A percentile compares a stretch with the other conserved stretches of the same genome.
Conservation (phyloP, 2,113 vertebrate species). For the Oriolus oriolus region DNA sequence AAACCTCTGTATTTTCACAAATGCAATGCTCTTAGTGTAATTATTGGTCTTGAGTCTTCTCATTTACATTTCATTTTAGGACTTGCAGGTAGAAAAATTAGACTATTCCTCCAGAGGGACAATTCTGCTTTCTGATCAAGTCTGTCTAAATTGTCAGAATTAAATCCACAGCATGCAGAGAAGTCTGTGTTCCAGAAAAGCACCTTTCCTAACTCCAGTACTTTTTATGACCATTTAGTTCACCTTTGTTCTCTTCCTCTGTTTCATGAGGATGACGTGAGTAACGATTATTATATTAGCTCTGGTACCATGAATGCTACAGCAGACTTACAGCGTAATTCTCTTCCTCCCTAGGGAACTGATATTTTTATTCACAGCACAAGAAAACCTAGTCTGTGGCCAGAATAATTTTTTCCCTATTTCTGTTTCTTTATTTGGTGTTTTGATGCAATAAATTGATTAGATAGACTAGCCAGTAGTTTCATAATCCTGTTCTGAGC, state of each 20-base stretch:
- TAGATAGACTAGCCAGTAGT: conserved; percentile 41
- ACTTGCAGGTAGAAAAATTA: neutral
- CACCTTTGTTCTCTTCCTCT: conserved; percentile 35
- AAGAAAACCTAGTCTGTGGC: conserved; percentile 23
- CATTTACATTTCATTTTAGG: neutral
- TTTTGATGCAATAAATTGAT: conserved; percentile 56
- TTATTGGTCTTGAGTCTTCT: neutral
- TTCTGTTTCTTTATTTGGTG: conserved; percentile 49
- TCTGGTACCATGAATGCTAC: conserved; percentile 19
- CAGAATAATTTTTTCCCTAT: neutral
- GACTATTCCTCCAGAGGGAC: neutral
- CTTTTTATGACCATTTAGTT: neutral
- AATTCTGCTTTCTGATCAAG: neutral
- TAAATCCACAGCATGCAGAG: neutral
- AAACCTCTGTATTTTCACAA: neutral
- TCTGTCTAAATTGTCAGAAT: neutral
- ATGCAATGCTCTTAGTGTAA: neutral
- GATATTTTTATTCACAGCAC: conserved; percentile 37
- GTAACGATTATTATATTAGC: conserved; percentile 29
- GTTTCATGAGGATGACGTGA: conserved; percentile 11
- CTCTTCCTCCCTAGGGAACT: conserved; percentile 30
- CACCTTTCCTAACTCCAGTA: neutral
- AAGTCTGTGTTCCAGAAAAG: neutral
- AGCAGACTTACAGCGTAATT: conserved; percentile 15
- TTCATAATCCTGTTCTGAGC: conserved; percentile 46